Base-by-base conservation (phyloP, 2,888 invertebrate genomes). In the Cryptus viduatorius region DNA sequence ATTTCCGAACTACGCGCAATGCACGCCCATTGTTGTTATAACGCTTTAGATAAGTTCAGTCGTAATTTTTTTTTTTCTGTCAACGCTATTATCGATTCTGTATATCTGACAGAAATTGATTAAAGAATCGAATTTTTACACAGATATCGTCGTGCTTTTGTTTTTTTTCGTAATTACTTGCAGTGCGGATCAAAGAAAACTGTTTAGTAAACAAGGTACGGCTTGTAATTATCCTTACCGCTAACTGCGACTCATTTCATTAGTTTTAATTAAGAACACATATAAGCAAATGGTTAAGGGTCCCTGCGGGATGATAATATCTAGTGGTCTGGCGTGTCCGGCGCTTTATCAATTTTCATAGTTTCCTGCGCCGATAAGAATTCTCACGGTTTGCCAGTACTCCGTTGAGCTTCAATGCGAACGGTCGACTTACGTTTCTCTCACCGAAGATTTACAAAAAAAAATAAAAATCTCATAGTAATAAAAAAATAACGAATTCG, bases 321-420 rank as follows among this genome's bases (percentile, higher is more conserved):
- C 76, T 61, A 19, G 75, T 16, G 82, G 76, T 72, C 44, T 29
- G 61, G 56, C 50, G 19, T 29, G 67, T 85, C 79, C 82, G 71
- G 65, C 72, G 46, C 44, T 24, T 59, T 79, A 85, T 85, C 84
- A 76, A 8, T 16, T 69, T 24, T 42, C 56, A 65, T 72, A 61
- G 71, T 72, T 86, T 80, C 86, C 86, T 73, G 68, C 37, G 50
- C 37, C 82, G 86, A 86, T 86, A 84, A 86, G 46, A 53, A 71
- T 80, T 68, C 68, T 75, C 75, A 67, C 65, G n/a, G 59, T 72
- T 29, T 48, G 16, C 61, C 76, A 87, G 87, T 87, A 4, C 4
- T n/a, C 71, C 75, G 42, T 29, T 5, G 56, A 12, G 4, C n/a
- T 24, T 79, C 48, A 67, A 77, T 19, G 53, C 3, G 77, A 67